Evolutionary conservation across 1,140 invertebrate genomes (phyloP).

Genomic region (Stegodyphus dumicola): DNA sequence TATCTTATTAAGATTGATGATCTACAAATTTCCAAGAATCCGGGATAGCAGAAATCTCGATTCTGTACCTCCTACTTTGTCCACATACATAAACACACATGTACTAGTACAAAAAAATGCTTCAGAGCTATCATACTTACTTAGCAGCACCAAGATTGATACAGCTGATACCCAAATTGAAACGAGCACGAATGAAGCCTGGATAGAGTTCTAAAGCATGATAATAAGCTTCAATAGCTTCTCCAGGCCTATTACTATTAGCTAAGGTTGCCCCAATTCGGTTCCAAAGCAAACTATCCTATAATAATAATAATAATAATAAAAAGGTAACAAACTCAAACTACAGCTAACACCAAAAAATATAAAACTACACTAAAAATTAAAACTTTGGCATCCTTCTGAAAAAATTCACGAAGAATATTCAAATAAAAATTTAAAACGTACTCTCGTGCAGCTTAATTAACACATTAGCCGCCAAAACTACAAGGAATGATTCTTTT

Average conservation of each 20-base stretch:
- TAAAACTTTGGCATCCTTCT: background rate
- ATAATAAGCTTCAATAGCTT: slow-evolving; percentile 96
- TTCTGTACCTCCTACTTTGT: too few species aligned
- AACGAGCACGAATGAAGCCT: slow-evolving; percentile 95
- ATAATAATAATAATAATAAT: background rate
- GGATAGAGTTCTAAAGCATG: slow-evolving; percentile 90
- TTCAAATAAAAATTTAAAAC: too few species aligned
- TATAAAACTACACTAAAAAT: background rate
- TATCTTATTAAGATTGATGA: too few species aligned
- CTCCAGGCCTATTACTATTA: slow-evolving; percentile 92
- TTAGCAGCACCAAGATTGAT: slow-evolving; percentile 94
- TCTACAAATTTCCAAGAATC: too few species aligned
- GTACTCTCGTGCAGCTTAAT: too few species aligned
- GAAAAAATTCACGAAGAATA: background rate
- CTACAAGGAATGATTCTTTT: too few species aligned
- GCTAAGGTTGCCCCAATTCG: slow-evolving; percentile 95
- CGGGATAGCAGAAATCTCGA: too few species aligned
- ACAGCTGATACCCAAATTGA: slow-evolving; percentile 98
- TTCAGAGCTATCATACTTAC: slow-evolving; percentile 69
- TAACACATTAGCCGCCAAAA: too few species aligned
- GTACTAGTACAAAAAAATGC: background rate
- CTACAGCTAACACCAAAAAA: background rate
- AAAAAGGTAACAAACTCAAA: too few species aligned
- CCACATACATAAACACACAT: background rate
- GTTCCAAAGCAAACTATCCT: slow-evolving; percentile 97